Evolutionary conservation across 1,140 invertebrate genomes (phyloP).

Genomic region (Caenorhabditis briggsae): DNA sequence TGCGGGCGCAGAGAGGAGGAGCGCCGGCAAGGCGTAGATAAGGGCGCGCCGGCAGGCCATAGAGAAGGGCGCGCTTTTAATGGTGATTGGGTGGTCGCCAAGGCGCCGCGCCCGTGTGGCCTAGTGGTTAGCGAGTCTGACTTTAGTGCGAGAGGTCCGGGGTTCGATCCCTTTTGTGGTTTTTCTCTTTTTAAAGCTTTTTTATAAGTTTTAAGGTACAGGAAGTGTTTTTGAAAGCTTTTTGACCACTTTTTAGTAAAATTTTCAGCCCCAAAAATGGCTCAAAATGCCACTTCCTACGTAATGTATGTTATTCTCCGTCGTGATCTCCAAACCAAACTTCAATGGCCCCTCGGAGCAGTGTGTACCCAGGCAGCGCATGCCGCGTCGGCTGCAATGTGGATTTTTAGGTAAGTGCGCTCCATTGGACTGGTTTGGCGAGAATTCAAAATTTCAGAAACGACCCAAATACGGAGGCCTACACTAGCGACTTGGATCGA

Average conservation of each 20-base stretch:
- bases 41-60: too few relatives aligned
- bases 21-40: too few relatives aligned
- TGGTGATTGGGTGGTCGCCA: too few relatives aligned
- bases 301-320: slow-evolving; percentile 75
- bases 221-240: not conserved
- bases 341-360: slow-evolving; percentile 73
- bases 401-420: slow-evolving; percentile 65
- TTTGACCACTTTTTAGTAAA: not conserved
- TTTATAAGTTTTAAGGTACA: too few relatives aligned
- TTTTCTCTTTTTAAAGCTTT: too few relatives aligned
- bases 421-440: not conserved
- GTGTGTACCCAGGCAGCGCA: slow-evolving; percentile 74
- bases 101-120: too few relatives aligned
- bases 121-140: too few relatives aligned
- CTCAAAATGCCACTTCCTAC: slow-evolving; percentile 7
- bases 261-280: not conserved
- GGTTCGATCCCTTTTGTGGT: too few relatives aligned
- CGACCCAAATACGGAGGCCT: slow-evolving; percentile 70
- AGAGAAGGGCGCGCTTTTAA: too few relatives aligned
- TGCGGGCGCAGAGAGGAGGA: too few relatives aligned
- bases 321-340: slow-evolving; percentile 67
- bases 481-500: slow-evolving; percentile 71
- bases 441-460: slow-evolving; percentile 53
- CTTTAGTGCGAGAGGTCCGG: too few relatives aligned
- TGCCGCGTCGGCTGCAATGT: slow-evolving; percentile 72